These are phyloP conservation scores for Hanleya hanleyi DNA, from an alignment of 2,888 invertebrate species.

Conservation along the genomic window DNA sequence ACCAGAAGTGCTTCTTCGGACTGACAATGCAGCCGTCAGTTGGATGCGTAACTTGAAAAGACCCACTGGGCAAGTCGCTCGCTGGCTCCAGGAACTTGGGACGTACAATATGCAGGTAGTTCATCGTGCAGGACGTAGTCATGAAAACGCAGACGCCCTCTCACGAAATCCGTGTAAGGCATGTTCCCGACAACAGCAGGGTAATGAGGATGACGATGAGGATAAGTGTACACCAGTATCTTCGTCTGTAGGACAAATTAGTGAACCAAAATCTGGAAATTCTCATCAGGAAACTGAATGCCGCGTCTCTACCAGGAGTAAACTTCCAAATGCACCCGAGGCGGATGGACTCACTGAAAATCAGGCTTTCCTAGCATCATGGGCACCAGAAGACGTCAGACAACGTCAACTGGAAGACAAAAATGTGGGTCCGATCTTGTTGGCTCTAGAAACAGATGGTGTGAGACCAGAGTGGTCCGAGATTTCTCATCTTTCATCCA, in stretches of 20 bases:
- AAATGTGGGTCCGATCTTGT: background rate
- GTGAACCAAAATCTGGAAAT: background rate
- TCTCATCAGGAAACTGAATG: background rate
- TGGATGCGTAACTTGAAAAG: background rate
- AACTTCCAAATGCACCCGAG: background rate
- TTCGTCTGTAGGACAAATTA: too few species aligned
- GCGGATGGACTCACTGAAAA: background rate
- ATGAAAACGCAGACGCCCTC: background rate
- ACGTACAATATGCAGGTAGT: background rate
- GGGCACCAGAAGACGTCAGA: background rate
- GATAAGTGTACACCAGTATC: too few species aligned
- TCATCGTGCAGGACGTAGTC: slow-evolving; percentile 1
- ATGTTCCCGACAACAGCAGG: background rate
- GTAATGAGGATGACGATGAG: background rate
- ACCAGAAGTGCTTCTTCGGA: background rate
- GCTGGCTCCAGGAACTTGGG: background rate
- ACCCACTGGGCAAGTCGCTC: background rate
- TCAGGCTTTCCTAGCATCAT: background rate
- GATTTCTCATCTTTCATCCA: background rate
- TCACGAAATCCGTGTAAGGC: background rate
- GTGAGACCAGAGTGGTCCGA: background rate
- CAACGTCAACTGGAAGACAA: background rate
- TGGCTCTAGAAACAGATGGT: background rate
- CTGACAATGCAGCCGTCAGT: slow-evolving; percentile 4
- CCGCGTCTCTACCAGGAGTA: background rate